Evolutionary conservation across 1,140 invertebrate genomes (phyloP).

Genomic region (Rhysida immarginata): DNA sequence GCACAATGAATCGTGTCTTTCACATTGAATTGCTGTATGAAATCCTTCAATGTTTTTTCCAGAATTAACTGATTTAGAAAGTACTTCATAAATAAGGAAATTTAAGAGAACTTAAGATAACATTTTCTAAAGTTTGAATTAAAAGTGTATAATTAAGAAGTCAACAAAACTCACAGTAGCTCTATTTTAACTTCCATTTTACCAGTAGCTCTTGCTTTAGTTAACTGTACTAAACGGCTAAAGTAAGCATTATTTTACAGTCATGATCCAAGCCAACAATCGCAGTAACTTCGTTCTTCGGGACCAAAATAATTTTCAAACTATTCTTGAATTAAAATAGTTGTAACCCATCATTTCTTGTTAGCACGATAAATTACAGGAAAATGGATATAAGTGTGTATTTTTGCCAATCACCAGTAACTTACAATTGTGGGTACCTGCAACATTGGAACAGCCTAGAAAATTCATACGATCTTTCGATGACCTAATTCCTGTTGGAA

Average conservation of each 20-base stretch:
- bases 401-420: slow-evolving; percentile 7
- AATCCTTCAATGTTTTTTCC: not conserved
- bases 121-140: not conserved
- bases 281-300: slow-evolving; percentile 5
- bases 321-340: not conserved
- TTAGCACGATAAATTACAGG: not conserved
- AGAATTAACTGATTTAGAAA: not conserved
- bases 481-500: slow-evolving; percentile 1
- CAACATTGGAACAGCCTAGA: slow-evolving; percentile 1
- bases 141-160: not conserved
- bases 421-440: slow-evolving; percentile 9
- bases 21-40: not conserved
- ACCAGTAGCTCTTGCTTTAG: not conserved
- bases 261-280: slow-evolving; percentile 1
- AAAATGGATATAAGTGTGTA: not conserved
- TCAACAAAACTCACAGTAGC: not conserved
- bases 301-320: slow-evolving; percentile 8
- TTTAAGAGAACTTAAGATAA: not conserved
- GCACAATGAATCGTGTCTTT: not conserved
- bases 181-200: not conserved
- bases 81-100: not conserved
- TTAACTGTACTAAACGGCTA: slow-evolving; percentile 6
- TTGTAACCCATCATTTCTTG: not conserved
- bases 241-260: slow-evolving; percentile 7
- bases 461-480: slow-evolving; percentile 4